Percentiles rank a stretch among this genome's conserved stretches.
These are phyloP conservation scores for Prionailurus viverrinus DNA, from an alignment of 2,113 vertebrate species.

Conservation along the genomic window DNA sequence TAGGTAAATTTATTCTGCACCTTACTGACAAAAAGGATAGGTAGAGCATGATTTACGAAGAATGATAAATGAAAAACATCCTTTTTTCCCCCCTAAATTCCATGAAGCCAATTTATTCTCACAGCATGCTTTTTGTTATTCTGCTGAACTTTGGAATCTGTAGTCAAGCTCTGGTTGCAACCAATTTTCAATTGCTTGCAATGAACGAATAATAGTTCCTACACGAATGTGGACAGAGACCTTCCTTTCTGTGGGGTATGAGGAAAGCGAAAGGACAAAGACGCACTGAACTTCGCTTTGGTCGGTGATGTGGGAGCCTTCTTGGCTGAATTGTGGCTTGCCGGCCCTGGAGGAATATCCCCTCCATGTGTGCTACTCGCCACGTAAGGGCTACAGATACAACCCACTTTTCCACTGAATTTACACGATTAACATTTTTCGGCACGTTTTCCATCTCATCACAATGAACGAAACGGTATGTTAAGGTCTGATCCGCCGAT, in stretches of 20 bases:
- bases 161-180: neutral
- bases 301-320: neutral
- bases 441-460: neutral
- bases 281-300: neutral
- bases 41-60: neutral
- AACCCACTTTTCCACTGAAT: neutral
- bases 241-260: neutral
- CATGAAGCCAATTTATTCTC: neutral
- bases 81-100: neutral
- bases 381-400: neutral
- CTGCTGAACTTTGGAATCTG: neutral
- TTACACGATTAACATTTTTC: neutral
- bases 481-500: neutral
- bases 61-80: neutral
- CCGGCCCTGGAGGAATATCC: neutral
- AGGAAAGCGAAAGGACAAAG: neutral
- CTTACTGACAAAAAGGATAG: neutral
- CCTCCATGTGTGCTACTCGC: neutral
- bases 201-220: neutral
- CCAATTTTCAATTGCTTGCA: neutral
- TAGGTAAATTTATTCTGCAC: neutral
- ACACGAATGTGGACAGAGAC: neutral
- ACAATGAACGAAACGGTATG: neutral
- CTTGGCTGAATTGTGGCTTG: neutral
- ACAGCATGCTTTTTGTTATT: neutral